A percentile compares a stretch with the other conserved stretches of the same genome.
Evolutionary conservation across 2,113 vertebrate genomes (phyloP).

Genomic region (Zosterops lateralis): DNA sequence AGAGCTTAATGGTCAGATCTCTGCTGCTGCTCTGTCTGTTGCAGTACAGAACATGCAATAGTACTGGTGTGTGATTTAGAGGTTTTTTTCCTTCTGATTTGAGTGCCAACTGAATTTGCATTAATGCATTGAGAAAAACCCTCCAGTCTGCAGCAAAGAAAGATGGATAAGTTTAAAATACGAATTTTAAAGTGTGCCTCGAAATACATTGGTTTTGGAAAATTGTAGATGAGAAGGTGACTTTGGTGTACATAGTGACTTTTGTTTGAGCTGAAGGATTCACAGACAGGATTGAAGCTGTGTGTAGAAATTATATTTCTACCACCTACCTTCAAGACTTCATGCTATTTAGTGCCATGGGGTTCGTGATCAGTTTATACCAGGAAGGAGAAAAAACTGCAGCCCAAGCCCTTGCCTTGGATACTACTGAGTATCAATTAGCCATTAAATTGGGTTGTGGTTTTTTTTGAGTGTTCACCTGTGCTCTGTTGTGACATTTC

Average conservation of each 20-base stretch:
- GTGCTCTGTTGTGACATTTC: background rate
- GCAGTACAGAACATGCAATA: background rate
- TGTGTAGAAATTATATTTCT: background rate
- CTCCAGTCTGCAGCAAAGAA: background rate
- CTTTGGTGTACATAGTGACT: background rate
- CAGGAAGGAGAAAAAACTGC: background rate
- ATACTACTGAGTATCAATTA: background rate
- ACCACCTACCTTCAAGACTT: background rate
- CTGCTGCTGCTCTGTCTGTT: background rate
- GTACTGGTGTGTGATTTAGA: rapidly evolving
- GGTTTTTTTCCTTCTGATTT: background rate
- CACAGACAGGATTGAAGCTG: background rate
- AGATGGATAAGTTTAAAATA: background rate
- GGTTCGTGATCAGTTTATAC: background rate
- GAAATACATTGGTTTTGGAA: background rate
- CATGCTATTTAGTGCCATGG: rapidly evolving
- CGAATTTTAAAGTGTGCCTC: background rate
- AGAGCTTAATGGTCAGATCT: rapidly evolving
- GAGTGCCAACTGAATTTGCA: background rate
- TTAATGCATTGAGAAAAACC: background rate
- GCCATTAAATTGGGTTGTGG: background rate
- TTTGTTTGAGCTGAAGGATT: background rate
- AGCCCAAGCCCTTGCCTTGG: rapidly evolving
- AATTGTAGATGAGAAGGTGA: rapidly evolving
- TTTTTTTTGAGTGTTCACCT: background rate